phyloP scores from a whole-genome alignment of 2,888 invertebrate species.

The Dioctria linearis region DNA sequence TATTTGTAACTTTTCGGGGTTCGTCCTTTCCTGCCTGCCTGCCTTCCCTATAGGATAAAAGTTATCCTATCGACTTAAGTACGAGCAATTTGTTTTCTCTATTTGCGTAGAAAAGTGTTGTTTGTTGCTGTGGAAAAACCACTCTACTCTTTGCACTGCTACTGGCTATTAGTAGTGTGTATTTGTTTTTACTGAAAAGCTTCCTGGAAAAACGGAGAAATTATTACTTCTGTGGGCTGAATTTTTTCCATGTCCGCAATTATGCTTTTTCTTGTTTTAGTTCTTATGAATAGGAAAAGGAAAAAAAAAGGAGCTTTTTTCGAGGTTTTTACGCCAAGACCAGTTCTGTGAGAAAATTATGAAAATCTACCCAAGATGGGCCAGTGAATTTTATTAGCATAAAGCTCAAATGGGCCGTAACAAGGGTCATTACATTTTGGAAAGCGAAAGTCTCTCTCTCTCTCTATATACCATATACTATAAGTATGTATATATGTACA shows the following conservation, averaged over 20 bases:
- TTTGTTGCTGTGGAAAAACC: constrained; percentile 42
- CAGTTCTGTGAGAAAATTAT: background rate
- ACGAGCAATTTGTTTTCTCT: constrained; percentile 53
- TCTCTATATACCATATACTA: too few species aligned
- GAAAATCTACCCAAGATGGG: constrained; percentile 16
- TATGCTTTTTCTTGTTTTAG: constrained; percentile 8
- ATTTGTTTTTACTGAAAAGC: constrained; percentile 3
- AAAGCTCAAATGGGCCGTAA: constrained; percentile 18
- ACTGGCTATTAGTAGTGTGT: background rate
- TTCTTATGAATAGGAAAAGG: background rate
- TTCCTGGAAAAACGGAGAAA: background rate
- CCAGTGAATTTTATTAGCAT: constrained; percentile 36
- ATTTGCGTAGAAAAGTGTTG: constrained; percentile 47
- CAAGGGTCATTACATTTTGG: constrained; percentile 5
- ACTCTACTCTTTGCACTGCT: background rate
- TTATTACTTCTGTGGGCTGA: background rate
- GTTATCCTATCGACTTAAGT: constrained; percentile 52
- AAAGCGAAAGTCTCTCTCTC: background rate
- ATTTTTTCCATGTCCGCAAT: background rate
- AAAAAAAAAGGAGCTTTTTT: constrained; percentile 21
- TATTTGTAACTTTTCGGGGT: constrained; percentile 2
- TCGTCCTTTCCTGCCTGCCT: constrained; percentile 3
- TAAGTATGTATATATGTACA: background rate
- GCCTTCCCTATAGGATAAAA: constrained; percentile 1
- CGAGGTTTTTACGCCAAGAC: background rate